Base-by-base conservation (phyloP, 2,888 invertebrate genomes). In the Rotaria sp. region DNA sequence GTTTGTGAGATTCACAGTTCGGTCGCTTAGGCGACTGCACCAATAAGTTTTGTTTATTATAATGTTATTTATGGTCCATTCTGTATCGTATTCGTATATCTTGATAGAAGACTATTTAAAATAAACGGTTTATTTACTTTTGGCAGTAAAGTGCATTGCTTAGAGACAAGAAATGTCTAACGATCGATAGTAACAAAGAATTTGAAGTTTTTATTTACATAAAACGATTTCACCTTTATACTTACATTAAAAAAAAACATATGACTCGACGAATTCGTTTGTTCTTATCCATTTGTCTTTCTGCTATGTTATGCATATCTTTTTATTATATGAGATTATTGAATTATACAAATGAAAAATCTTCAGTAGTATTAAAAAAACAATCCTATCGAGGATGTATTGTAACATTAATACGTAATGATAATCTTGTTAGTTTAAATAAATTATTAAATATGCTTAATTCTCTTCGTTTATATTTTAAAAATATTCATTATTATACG, bases 391-490 rank as follows among this genome's bases (percentile, higher is more conserved):
- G 75, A 8, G 75, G 41, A 11, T 38, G 41, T 41, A 80, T 80
- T 80, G 38, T 80, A 26, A 41, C 75, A 26, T 80, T 80, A 41
- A 80, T 80, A 4, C 38, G 45, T 24, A 80, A n/a, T 45, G 75
- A 80, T 80, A 24, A 80, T 26, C 30, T 67, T 21, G 13, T 80
- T 26, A 80, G 75, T 80, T 26, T 41, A 80, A 80, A 80, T 80
- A 41, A 41, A 41, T 26, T 80, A 45, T 41, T 80, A 45, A 80
- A 80, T 80, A 80, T 80, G 75, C 75, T 80, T 13, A 80, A 80
- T 80, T 80, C 75, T 8, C 38, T 80, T 4, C 13, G 18, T 21
- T 41, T 80, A 0, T 80, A 80, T 45, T 45, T 80, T 41, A 41
- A 10, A n/a, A 80, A 80, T 45, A 80, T 80, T 41, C 24, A 80